Percentiles rank a stretch among this genome's conserved stretches.
Conservation (phyloP, 1,140 invertebrate genomes). For the Pseudomyrmex sp. region DNA sequence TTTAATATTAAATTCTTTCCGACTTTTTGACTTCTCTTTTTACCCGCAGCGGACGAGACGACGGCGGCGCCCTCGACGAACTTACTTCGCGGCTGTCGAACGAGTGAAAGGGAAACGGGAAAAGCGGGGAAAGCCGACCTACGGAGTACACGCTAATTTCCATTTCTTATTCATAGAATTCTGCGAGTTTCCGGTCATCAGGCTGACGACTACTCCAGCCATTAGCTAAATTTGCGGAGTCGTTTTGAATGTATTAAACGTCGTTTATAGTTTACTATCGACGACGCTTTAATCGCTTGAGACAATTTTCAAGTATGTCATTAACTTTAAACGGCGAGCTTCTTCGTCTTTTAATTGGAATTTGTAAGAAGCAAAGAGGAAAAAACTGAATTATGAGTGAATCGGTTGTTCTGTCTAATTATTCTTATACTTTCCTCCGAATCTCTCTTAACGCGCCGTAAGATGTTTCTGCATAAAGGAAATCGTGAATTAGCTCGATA, state of each 20-base stretch:
- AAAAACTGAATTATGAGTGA: background rate
- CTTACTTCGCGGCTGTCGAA: constrained; percentile 48
- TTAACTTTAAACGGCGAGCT: background rate
- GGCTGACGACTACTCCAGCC: constrained; percentile 12
- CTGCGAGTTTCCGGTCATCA: constrained; percentile 37
- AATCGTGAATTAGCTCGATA: constrained; percentile 12
- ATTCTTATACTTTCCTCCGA: background rate
- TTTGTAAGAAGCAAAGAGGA: background rate
- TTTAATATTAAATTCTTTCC: constrained; percentile 85
- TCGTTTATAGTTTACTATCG: constrained; percentile 12
- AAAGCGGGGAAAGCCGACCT: constrained; percentile 35
- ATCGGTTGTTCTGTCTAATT: no score
- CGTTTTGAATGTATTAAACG: constrained; percentile 11
- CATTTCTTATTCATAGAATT: constrained; percentile 58
- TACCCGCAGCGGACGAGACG: constrained; percentile 47
- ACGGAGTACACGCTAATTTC: constrained; percentile 65
- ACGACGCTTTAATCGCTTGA: background rate
- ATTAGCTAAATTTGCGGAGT: constrained; percentile 34
- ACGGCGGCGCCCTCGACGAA: constrained; percentile 56
- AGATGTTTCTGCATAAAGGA: background rate
- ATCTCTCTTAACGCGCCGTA: background rate
- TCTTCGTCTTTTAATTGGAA: background rate
- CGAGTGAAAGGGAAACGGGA: constrained; percentile 46
- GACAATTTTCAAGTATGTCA: background rate
- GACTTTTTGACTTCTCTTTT: constrained; percentile 76